phyloP scores from a whole-genome alignment of 2,888 invertebrate species.

The Rhagium mordax region DNA sequence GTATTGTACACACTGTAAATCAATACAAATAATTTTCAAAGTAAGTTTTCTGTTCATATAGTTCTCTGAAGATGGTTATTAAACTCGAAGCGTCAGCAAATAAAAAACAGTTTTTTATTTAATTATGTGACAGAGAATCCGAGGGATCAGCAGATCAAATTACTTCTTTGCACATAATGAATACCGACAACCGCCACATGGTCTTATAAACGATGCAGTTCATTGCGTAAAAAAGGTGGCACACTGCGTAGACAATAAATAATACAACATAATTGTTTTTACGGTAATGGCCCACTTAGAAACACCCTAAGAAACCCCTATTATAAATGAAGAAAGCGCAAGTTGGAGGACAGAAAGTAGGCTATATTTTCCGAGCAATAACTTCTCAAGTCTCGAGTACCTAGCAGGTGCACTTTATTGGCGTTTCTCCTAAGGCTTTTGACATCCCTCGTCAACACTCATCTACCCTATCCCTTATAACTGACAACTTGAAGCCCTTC shows the following conservation, averaged over 20 bases:
- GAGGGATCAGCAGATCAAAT: no score
- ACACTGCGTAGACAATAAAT: not conserved
- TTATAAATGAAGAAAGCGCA: conserved; percentile 16
- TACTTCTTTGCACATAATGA: no score
- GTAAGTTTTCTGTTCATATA: no score
- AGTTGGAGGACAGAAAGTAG: conserved; percentile 18
- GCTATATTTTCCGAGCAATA: conserved; percentile 11
- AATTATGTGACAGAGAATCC: no score
- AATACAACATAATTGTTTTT: conserved; percentile 24
- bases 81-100: no score
- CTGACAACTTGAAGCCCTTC: conserved; percentile 1
- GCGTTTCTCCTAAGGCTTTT: conserved; percentile 4
- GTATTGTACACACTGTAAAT: no score
- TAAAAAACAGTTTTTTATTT: no score
- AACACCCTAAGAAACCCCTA: conserved; percentile 19
- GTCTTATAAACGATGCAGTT: not conserved
- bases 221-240: not conserved
- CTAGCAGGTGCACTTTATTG: conserved; percentile 29
- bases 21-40: no score
- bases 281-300: conserved; percentile 12
- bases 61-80: no score
- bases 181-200: not conserved
- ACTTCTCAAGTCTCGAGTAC: conserved; percentile 7
- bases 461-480: not conserved
- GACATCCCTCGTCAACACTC: conserved; percentile 19